Base-by-base conservation (phyloP, 2,888 invertebrate species). In the Trachelus troglodyta region DNA sequence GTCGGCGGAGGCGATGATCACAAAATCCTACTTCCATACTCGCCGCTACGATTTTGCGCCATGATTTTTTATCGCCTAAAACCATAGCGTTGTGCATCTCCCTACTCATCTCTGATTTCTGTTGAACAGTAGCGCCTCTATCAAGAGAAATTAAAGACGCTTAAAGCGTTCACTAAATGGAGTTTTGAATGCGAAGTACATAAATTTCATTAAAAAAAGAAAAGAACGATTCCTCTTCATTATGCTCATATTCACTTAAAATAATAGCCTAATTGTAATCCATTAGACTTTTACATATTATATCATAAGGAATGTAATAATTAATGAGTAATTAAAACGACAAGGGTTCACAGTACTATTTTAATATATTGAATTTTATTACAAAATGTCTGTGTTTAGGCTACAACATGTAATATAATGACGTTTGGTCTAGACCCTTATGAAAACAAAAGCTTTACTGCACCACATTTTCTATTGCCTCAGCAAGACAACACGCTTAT, bases 391-490 rank as follows among this genome's bases (percentile, higher is more conserved):
- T 89, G 89, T 90, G 88, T 89, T 91, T 90, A 91, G 88, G 89
- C 90, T 91, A 91, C 90, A 91, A 91, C 90, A 91, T 90, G 90
- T 91, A 91, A 89, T 91, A 90, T 91, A 90, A 90, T 91, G 89
- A 89, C 89, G 89, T 90, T 90, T 90, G 90, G 90, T 91, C 90
- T 89, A 91, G 86, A 90, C 89, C 89, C 87, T 89, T 89, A 90
- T 87, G 86, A 86, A 90, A 90, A 88, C 83, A 86, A 87, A 84
- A 87, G 85, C 89, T 88, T 85, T 89, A 89, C 89, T 87, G 89
- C 87, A 88, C 88, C 89, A 87, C 85, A 85, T 87, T 85, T 87
- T 85, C 83, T 84, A 82, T 83, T 81, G 85, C 84, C 85, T 84
- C 81, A 82, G 80, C 81, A 79, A 86, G 82, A 84, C 84, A 81